Base-by-base conservation (phyloP, 2,797 vertebrate species). In the Taeniopygia guttata region DNA sequence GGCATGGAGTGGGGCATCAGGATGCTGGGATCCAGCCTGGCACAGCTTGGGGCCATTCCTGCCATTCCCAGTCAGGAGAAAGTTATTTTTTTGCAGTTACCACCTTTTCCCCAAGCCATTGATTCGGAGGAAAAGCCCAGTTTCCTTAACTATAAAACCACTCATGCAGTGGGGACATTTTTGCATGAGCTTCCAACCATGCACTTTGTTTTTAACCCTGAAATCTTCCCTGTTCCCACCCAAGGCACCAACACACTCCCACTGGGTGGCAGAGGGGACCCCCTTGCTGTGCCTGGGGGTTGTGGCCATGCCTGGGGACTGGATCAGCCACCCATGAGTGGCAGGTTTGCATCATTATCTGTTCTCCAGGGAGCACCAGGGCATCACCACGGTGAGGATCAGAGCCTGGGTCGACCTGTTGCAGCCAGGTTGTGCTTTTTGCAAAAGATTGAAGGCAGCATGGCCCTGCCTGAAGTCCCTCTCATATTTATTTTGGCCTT, bases 1-100 rank as follows among this genome's bases (percentile, higher is more conserved):
- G 1, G 29, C 81, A 36, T 36, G 0, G 0, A 75, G 54, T 0
- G 0, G 6, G 32, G 21, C 1, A 2, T 29, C 26, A 27, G 66
- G 45, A 15, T 67, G 14, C 45, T 27, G 40, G 78, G 22, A 42
- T 52, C 27, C 56, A 88, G 45, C 30, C 29, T 66, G 59, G 54
- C 67, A 62, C 19, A 76, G 19, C 30, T 10, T 54, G 64, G 30
- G 38, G 56, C 30, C 7, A 32, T 46, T 88, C 43, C 48, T 29
- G 72, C 62, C 59, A 22, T 81, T 74, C 40, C 40, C 77, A 92
- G 40, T 16, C 59, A 48, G 16, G 12, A 87, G 54, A 73, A 92
- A 67, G 22, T 16, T 8, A 1, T 34, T 30, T 72, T 62, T 84
- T 67, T 75, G 15, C 74, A 25, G 32, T 54, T 34, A 21, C 55